These are phyloP conservation scores for Sphenopsis melanotis DNA, from an alignment of 2,797 vertebrate species.

Conservation along the genomic window DNA sequence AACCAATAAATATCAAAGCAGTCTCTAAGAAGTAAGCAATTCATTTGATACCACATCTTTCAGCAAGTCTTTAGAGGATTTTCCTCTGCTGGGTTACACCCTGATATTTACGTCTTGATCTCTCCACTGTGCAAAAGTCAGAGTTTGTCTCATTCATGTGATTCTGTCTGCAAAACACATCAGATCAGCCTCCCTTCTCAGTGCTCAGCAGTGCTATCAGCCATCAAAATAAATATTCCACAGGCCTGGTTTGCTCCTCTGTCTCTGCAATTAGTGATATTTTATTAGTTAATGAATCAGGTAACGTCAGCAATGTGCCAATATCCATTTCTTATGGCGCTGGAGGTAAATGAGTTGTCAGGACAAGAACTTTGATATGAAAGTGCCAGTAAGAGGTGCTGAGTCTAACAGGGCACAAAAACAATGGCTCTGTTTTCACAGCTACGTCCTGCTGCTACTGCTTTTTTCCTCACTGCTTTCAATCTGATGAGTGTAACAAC, in stretches of 20 bases:
- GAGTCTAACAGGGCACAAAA: conserved; percentile 37
- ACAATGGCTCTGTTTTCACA: conserved; percentile 65
- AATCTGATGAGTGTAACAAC: conserved; percentile 11
- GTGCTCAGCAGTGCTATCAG: not conserved
- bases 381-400: conserved; percentile 64
- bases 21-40: conserved; percentile 76
- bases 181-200: not conserved
- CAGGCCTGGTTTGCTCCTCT: not conserved
- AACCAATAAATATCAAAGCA: conserved; percentile 83
- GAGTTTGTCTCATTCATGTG: conserved; percentile 38
- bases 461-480: conserved; percentile 28
- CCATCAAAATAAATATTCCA: conserved; percentile 35
- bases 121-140: conserved; percentile 31
- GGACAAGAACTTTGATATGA: conserved; percentile 61
- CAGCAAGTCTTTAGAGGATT: conserved; percentile 73
- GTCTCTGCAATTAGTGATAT: conserved; percentile 70
- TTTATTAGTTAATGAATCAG: conserved; percentile 77
- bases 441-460: conserved; percentile 17
- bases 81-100: conserved; percentile 70
- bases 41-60: conserved; percentile 80
- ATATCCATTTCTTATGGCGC: conserved; percentile 66
- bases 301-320: conserved; percentile 62
- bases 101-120: conserved; percentile 64
- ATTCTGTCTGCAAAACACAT: conserved; percentile 41
- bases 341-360: conserved; percentile 70